A percentile compares a stretch with the other conserved stretches of the same genome.
phyloP scores from a whole-genome alignment of 2,113 vertebrate species.

The Callaeas wilsoni region DNA sequence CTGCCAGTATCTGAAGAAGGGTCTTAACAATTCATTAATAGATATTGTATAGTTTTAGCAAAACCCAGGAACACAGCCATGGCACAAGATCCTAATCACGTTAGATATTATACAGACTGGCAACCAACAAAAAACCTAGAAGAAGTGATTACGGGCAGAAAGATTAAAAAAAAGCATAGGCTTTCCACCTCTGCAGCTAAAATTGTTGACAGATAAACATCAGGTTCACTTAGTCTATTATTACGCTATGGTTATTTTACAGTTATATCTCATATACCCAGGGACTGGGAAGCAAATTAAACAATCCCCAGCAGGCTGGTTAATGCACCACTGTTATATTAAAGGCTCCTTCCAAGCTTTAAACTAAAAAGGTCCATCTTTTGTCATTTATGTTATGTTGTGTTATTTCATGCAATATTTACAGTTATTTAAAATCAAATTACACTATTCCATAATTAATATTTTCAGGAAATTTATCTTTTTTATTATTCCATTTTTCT shows the following conservation, averaged over 20 bases:
- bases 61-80: background rate
- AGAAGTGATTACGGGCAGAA: background rate
- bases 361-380: background rate
- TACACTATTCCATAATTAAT: background rate
- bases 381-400: background rate
- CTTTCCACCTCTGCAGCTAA: background rate
- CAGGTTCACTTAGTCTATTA: background rate
- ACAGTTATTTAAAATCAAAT: background rate
- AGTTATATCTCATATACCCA: background rate
- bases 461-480: background rate
- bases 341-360: background rate
- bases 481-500: background rate
- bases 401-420: background rate
- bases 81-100: background rate
- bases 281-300: background rate
- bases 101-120: background rate
- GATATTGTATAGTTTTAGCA: background rate
- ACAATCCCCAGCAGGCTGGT: background rate
- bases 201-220: background rate
- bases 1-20: background rate
- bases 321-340: background rate
- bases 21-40: background rate
- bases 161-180: background rate
- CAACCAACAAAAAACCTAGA: background rate
- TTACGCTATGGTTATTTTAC: background rate